A percentile compares a stretch with the other conserved stretches of the same genome.
These are phyloP conservation scores for Periophthalmodon schlosseri DNA, from an alignment of 2,113 vertebrate species.

Conservation along the genomic window DNA sequence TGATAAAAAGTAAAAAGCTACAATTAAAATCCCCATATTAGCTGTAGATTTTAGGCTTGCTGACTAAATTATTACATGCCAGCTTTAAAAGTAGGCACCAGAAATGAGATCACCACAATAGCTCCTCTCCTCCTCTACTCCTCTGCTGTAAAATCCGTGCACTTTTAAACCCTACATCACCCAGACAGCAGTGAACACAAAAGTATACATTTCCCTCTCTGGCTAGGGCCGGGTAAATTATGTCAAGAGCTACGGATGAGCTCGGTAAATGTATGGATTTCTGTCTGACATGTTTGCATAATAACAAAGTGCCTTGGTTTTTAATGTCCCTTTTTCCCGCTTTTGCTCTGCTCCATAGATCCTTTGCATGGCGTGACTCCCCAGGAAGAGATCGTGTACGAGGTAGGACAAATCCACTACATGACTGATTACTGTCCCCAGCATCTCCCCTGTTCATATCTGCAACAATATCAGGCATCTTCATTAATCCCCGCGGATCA, in stretches of 20 bases:
- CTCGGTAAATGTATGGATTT: slow-evolving; percentile 53
- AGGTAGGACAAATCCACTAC: slow-evolving; percentile 78
- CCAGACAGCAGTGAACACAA: slow-evolving; percentile 46
- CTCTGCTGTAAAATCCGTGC: slow-evolving; percentile 23
- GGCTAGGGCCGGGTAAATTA: slow-evolving; percentile 24
- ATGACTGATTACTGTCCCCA: slow-evolving; percentile 77
- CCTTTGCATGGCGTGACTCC: slow-evolving; percentile 69
- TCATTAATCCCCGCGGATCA: slow-evolving; percentile 80
- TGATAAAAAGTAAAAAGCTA: slow-evolving; percentile 81
- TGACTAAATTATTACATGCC: slow-evolving; percentile 87
- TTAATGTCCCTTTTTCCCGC: slow-evolving; percentile 54
- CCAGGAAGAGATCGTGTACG: slow-evolving; percentile 71
- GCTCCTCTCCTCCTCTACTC: slow-evolving; percentile 21
- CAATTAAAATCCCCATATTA: slow-evolving; percentile 81
- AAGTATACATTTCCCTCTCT: slow-evolving; percentile 45
- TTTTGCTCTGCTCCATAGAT: slow-evolving; percentile 72
- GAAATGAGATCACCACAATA: slow-evolving; percentile 40
- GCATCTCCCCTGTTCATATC: slow-evolving; percentile 77
- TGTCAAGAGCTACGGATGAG: slow-evolving; percentile 35
- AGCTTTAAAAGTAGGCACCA: slow-evolving; percentile 55
- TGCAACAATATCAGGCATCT: slow-evolving; percentile 80
- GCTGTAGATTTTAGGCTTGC: slow-evolving; percentile 90
- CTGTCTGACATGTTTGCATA: slow-evolving; percentile 32
- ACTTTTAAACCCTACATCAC: slow-evolving; percentile 40
- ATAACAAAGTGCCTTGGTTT: slow-evolving; percentile 60